These are phyloP conservation scores for Sogatella furcifera DNA, from an alignment of 1,140 invertebrate genomes.

Conservation along the genomic window DNA sequence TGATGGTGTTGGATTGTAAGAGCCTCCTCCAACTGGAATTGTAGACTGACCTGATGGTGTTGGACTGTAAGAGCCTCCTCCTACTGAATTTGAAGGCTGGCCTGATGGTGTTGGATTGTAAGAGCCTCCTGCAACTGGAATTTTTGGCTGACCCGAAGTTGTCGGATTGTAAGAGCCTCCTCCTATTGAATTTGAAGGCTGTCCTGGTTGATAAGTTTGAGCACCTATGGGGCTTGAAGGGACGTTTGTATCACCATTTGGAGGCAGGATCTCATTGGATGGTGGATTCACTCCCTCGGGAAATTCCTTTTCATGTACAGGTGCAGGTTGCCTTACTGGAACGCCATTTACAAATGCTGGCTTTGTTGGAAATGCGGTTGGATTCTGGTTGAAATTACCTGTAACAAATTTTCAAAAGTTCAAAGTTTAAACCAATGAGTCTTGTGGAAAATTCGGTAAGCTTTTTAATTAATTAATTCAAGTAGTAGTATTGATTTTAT, in stretches of 20 bases:
- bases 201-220: no score
- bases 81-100: neutral
- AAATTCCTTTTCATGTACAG: neutral
- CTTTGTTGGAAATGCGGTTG: constrained; percentile 13
- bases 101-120: constrained; percentile 10
- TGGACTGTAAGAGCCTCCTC: constrained; percentile 5
- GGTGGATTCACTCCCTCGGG: neutral
- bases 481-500: no score
- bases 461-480: no score
- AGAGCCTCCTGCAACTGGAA: no score
- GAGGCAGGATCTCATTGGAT: neutral
- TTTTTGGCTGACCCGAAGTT: constrained; percentile 34
- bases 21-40: neutral
- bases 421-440: no score
- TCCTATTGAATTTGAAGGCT: no score
- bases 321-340: neutral
- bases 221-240: constrained; percentile 13
- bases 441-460: no score
- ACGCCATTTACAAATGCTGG: neutral
- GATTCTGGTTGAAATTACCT: constrained; percentile 7
- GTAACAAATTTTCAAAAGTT: no score
- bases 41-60: neutral
- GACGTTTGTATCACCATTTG: neutral
- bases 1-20: constrained; percentile 12
- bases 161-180: no score